These are phyloP conservation scores for Xestoiulus laeticollis DNA, from an alignment of 2,888 invertebrate genomes.

Conservation along the genomic window DNA sequence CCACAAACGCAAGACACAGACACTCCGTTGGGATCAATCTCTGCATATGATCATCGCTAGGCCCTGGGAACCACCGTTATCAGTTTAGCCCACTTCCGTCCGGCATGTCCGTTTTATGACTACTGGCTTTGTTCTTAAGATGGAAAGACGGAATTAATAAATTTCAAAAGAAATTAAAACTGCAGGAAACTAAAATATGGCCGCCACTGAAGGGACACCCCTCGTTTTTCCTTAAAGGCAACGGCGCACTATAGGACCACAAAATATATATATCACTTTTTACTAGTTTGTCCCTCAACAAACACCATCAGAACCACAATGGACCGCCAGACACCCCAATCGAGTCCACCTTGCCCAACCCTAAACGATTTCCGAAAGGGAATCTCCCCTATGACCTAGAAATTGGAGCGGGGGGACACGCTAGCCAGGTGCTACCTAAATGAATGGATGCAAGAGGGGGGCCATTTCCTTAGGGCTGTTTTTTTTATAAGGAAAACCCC, in stretches of 20 bases:
- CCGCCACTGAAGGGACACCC: not conserved
- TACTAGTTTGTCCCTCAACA: not conserved
- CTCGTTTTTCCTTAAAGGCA: not conserved
- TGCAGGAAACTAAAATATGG: constrained; percentile 18
- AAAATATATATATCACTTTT: not conserved
- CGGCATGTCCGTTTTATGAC: not conserved
- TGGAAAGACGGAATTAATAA: not conserved
- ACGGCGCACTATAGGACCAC: not conserved
- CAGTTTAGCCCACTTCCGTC: not conserved
- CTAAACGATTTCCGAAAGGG: not conserved
- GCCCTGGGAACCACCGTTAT: constrained; percentile 11
- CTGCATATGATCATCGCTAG: not conserved
- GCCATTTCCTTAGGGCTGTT: too few relatives aligned
- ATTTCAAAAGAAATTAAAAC: not conserved
- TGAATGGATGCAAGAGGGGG: not conserved
- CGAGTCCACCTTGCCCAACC: not conserved
- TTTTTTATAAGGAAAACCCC: not conserved
- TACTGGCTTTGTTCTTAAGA: not conserved
- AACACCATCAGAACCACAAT: constrained; percentile 2
- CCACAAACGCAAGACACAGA: not conserved
- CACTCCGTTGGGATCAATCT: not conserved
- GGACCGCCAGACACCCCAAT: not conserved
- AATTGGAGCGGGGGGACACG: constrained; percentile 28
- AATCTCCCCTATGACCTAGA: not conserved
- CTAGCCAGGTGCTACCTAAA: constrained; percentile 21